phyloP scores from a whole-genome alignment of 1,140 invertebrate species.

The Parapsyche elsis region DNA sequence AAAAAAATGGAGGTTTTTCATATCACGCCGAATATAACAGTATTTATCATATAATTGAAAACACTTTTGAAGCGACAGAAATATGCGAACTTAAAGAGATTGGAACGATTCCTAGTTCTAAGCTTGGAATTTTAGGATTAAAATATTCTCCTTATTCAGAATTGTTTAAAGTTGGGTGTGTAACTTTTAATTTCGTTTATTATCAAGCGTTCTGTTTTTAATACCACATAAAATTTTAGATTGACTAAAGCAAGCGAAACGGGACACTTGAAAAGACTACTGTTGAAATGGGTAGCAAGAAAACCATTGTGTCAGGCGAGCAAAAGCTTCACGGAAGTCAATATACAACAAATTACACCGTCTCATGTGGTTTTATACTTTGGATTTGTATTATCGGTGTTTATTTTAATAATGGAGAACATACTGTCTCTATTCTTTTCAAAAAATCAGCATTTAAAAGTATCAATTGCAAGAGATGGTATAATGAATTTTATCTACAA shows the following conservation, averaged over 20 bases:
- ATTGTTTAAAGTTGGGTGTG: conserved; percentile 52
- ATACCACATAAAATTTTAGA: conserved; percentile 39
- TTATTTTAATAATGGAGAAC: conserved; percentile 22
- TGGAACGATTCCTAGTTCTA: conserved; percentile 41
- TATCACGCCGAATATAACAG: conserved; percentile 51
- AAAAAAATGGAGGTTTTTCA: conserved; percentile 50
- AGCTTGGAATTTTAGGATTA: conserved; percentile 46
- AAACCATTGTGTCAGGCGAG: conserved; percentile 53
- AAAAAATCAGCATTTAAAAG: background rate
- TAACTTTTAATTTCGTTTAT: background rate
- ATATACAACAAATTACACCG: conserved; percentile 47
- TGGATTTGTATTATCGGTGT: conserved; percentile 25
- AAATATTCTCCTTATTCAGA: conserved; percentile 53
- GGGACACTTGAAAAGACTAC: conserved; percentile 46
- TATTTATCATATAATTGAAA: conserved; percentile 46
- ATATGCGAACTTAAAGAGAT: conserved; percentile 55
- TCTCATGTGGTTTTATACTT: conserved; percentile 29
- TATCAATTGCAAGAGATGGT: no score
- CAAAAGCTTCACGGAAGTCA: conserved; percentile 52
- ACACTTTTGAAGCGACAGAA: conserved; percentile 52
- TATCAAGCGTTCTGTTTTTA: no score
- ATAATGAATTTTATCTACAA: no score
- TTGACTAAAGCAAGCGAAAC: conserved; percentile 47
- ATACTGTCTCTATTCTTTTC: background rate
- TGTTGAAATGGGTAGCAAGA: conserved; percentile 46